Conservation (phyloP, 92 coral and sea anemone species). For the Zoanthus solanderi region DNA sequence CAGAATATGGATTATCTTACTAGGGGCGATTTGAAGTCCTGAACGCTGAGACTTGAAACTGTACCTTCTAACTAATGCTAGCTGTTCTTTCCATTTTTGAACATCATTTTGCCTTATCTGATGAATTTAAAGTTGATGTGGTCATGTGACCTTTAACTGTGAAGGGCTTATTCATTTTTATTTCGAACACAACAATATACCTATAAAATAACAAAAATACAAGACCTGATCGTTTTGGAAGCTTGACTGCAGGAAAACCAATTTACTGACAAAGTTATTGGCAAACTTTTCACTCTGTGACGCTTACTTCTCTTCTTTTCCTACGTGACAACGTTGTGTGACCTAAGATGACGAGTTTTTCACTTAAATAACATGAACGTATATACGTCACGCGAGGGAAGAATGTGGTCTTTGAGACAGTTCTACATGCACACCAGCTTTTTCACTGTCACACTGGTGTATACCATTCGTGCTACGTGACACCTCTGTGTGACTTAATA, state of each 20-base stretch:
- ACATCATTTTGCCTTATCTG: not conserved
- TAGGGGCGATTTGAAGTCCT: no score
- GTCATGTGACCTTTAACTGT: no score
- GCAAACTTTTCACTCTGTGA: not conserved
- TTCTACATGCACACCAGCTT: slow-evolving; percentile 7
- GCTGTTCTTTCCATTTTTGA: not conserved
- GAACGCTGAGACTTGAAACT: no score
- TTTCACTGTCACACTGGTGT: slow-evolving; percentile 10
- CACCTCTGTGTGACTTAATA: not conserved
- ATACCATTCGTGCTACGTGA: slow-evolving; percentile 13
- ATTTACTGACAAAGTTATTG: not conserved
- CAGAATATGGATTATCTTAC: no score
- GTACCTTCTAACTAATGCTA: no score
- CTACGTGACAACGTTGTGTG: not conserved
- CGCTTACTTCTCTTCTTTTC: slow-evolving; percentile 18
- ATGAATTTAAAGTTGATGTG: not conserved
- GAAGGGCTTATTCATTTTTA: not conserved
- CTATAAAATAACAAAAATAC: no score
- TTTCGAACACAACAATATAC: no score
- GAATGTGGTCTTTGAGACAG: slow-evolving; percentile 24
- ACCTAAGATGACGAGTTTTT: not conserved
- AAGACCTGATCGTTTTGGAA: not conserved
- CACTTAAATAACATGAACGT: not conserved
- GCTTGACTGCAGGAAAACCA: slow-evolving; percentile 2
- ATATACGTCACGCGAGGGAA: not conserved